These are phyloP conservation scores for Stenoptilia bipunctidactyla DNA, from an alignment of 2,888 invertebrate species.

Conservation along the genomic window DNA sequence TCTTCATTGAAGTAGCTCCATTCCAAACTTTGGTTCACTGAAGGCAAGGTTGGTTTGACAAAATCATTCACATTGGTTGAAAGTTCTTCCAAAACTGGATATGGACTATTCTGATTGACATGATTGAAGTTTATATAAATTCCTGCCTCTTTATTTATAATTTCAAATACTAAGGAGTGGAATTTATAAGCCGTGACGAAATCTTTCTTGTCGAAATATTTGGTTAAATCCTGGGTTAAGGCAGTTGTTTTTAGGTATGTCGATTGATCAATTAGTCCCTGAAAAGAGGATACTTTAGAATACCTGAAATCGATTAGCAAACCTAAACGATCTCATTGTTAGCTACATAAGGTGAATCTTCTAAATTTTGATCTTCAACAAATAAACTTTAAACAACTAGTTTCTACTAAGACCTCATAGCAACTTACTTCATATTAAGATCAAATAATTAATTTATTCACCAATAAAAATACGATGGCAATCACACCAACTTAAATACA, in stretches of 20 bases:
- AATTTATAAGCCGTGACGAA: constrained; percentile 27
- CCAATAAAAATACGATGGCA: no score
- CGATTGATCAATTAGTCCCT: constrained; percentile 45
- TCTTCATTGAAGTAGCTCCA: constrained; percentile 38
- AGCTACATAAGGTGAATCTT: no score
- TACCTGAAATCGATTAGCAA: no score
- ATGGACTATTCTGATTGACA: constrained; percentile 35
- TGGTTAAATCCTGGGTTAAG: constrained; percentile 28
- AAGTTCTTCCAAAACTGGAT: constrained; percentile 30
- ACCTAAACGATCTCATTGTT: no score
- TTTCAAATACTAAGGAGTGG: constrained; percentile 27
- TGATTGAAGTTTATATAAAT: constrained; percentile 47
- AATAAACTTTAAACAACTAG: no score
- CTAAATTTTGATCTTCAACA: no score
- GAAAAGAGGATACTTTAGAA: constrained; percentile 20
- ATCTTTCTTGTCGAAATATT: constrained; percentile 30
- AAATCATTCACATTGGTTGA: constrained; percentile 33
- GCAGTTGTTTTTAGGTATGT: constrained; percentile 28
- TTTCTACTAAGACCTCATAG: no score
- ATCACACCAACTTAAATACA: no score
- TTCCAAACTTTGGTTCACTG: constrained; percentile 37
- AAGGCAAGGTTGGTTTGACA: constrained; percentile 42
- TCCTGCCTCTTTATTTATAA: constrained; percentile 26
- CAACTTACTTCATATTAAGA: no score
- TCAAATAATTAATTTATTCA: no score